phyloP scores from a whole-genome alignment of 2,113 vertebrate genomes.

The Geococcyx californianus region DNA sequence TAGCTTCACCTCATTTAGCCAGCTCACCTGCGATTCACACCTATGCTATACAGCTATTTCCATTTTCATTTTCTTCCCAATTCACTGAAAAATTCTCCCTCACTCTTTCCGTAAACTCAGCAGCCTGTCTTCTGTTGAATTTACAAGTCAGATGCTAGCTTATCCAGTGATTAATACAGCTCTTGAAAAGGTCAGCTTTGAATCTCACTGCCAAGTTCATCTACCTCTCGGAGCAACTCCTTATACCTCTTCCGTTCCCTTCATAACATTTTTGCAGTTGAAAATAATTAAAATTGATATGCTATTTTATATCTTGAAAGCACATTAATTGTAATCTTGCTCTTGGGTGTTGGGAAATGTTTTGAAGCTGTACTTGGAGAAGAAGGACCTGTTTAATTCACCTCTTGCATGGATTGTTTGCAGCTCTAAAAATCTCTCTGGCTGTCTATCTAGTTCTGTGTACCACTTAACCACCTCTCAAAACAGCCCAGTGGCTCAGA shows the following conservation, averaged over 20 bases:
- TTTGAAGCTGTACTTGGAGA: background rate
- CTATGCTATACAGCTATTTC: background rate
- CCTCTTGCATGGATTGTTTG: background rate
- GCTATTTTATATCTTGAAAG: background rate
- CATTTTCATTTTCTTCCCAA: background rate
- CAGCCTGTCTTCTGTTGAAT: slow-evolving; percentile 1
- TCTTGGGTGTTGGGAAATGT: background rate
- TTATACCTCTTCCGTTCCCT: background rate
- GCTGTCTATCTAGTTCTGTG: background rate
- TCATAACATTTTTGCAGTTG: background rate
- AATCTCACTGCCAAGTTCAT: slow-evolving; percentile 16
- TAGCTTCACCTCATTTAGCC: background rate
- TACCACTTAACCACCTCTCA: background rate
- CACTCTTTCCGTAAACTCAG: background rate
- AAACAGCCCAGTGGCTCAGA: background rate
- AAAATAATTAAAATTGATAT: slow-evolving; percentile 9
- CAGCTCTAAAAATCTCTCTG: background rate
- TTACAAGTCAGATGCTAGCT: slow-evolving; percentile 24
- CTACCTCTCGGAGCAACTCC: background rate
- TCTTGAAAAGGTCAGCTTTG: slow-evolving; percentile 52
- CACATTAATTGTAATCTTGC: background rate
- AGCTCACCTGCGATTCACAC: background rate
- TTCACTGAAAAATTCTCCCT: background rate
- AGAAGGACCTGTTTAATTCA: background rate
- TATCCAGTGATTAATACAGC: slow-evolving; percentile 46